Evolutionary conservation across 2,113 vertebrate genomes (phyloP).

Genomic region (Camelus bactrianus): DNA sequence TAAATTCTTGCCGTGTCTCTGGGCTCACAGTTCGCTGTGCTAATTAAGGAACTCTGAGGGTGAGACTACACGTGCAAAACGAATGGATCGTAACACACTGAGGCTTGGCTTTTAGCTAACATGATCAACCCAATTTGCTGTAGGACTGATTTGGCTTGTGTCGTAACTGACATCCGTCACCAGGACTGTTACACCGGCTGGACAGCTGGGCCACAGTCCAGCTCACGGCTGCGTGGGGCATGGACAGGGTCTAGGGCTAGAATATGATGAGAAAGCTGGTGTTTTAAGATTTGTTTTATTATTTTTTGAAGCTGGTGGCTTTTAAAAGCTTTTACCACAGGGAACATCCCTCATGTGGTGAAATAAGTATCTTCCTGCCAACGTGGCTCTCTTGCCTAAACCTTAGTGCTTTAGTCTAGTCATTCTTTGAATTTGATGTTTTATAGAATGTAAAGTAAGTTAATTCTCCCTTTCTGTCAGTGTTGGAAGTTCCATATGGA

Average conservation of each 20-base stretch:
- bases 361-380: neutral
- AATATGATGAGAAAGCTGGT: neutral
- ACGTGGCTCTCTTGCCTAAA: constrained; percentile 46
- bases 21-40: neutral
- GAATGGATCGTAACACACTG: neutral
- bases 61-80: neutral
- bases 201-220: neutral
- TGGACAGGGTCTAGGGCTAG: neutral
- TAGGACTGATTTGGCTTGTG: neutral
- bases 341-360: neutral
- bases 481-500: neutral
- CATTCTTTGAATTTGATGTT: constrained; percentile 54
- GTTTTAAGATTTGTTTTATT: neutral
- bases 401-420: constrained; percentile 45
- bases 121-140: neutral
- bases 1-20: neutral
- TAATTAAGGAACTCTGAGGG: neutral
- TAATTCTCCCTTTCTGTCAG: constrained; percentile 27
- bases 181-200: neutral
- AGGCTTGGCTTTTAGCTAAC: neutral
- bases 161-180: neutral
- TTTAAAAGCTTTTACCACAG: neutral
- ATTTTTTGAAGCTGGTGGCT: neutral
- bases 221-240: neutral
- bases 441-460: constrained; percentile 49